Percentiles rank a stretch among this genome's conserved stretches.
Conservation (phyloP, 1,140 invertebrate species). For the Elymnias hypermnestra region DNA sequence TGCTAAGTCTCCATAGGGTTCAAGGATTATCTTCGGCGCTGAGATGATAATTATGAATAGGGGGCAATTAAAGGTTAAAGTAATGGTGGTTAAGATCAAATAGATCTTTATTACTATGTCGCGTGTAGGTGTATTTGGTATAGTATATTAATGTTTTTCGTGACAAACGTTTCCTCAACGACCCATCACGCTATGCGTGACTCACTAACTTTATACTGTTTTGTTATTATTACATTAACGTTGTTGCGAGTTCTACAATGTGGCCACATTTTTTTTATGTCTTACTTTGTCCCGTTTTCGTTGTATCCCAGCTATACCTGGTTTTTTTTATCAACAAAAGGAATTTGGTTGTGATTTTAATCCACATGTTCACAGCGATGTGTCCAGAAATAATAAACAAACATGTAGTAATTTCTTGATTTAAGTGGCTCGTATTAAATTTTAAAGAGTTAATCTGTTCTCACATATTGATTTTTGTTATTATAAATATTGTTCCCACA, state of each 20-base stretch:
- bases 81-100: constrained; percentile 11
- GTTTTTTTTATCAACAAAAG: background rate
- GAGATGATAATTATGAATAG: background rate
- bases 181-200: constrained; percentile 59
- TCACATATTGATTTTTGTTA: too few species aligned
- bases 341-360: background rate
- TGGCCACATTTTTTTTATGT: constrained; percentile 20
- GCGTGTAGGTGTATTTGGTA: constrained; percentile 24
- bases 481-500: too few species aligned
- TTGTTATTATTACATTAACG: constrained; percentile 44
- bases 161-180: constrained; percentile 55
- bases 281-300: constrained; percentile 11
- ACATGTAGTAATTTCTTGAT: too few species aligned
- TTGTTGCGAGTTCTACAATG: constrained; percentile 25
- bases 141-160: constrained; percentile 46
- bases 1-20: too few species aligned
- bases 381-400: too few species aligned
- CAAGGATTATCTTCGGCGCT: background rate
- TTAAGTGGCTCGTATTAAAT: too few species aligned
- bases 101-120: constrained; percentile 30
- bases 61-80: background rate
- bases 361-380: too few species aligned
- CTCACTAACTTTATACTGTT: constrained; percentile 43
- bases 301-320: constrained; percentile 6
- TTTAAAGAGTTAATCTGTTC: too few species aligned